Percentiles rank a stretch among this genome's conserved stretches.
These are phyloP conservation scores for Drosophila tripunctata DNA, from an alignment of 2,888 invertebrate genomes.

Conservation along the genomic window DNA sequence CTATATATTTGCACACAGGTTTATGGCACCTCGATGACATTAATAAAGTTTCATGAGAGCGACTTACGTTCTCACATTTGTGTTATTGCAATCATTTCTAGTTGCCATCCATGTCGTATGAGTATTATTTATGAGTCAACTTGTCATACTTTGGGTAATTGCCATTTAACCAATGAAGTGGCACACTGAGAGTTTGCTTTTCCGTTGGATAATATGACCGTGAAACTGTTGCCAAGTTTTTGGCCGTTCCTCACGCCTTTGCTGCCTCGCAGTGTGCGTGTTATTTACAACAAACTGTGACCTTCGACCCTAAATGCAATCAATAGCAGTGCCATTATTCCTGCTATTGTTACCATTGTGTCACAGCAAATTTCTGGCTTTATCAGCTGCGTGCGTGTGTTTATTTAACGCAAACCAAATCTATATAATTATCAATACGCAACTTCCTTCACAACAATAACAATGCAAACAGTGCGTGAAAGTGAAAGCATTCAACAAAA, in stretches of 20 bases:
- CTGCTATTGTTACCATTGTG: slow-evolving; percentile 20
- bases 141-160: slow-evolving; percentile 45
- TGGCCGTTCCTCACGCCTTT: slow-evolving; percentile 6
- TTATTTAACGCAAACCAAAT: slow-evolving; percentile 14
- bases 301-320: slow-evolving; percentile 38
- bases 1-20: not conserved
- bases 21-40: slow-evolving; percentile 23
- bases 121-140: slow-evolving; percentile 42
- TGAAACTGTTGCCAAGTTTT: slow-evolving; percentile 30
- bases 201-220: slow-evolving; percentile 20
- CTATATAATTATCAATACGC: not conserved
- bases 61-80: not conserved
- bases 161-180: slow-evolving; percentile 25
- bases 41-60: slow-evolving; percentile 21
- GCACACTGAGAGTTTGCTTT: slow-evolving; percentile 4
- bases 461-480: slow-evolving; percentile 1
- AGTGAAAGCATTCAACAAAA: not conserved
- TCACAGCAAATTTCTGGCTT: slow-evolving; percentile 20
- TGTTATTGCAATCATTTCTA: slow-evolving; percentile 7
- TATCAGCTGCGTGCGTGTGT: slow-evolving; percentile 8
- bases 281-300: slow-evolving; percentile 12
- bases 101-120: not conserved
- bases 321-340: slow-evolving; percentile 36
- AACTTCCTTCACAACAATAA: slow-evolving; percentile 6
- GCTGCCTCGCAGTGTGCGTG: slow-evolving; percentile 29